A percentile compares a stretch with the other conserved stretches of the same genome.
Conservation (phyloP, 2,797 vertebrate species). For the Periophthalmus magnuspinnatus region DNA sequence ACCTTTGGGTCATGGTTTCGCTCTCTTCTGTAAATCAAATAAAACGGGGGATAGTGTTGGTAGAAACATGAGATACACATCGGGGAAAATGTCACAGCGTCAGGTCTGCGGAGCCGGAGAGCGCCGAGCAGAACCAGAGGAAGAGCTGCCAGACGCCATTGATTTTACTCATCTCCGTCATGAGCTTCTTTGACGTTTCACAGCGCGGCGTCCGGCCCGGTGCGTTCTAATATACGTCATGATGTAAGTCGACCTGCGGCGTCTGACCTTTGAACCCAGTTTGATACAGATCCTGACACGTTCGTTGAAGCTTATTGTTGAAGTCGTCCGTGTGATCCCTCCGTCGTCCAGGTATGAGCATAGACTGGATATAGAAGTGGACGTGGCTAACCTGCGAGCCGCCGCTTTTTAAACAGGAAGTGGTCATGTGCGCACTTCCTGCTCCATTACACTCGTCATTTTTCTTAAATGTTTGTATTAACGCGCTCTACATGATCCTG, state of each 20-base stretch:
- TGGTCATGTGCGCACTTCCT: no score
- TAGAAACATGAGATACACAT: slow-evolving; percentile 34
- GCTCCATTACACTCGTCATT: no score
- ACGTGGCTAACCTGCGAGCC: no score
- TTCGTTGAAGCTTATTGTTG: slow-evolving; percentile 25
- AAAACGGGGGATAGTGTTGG: slow-evolving; percentile 19
- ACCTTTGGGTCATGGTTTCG: slow-evolving; percentile 9
- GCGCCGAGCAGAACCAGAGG: slow-evolving; percentile 51
- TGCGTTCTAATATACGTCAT: slow-evolving; percentile 50
- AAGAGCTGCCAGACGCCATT: slow-evolving; percentile 61
- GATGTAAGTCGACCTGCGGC: slow-evolving; percentile 62
- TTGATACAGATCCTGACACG: slow-evolving; percentile 58
- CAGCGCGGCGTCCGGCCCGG: slow-evolving; percentile 55
- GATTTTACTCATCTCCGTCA: slow-evolving; percentile 64
- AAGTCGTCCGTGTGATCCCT: no score
- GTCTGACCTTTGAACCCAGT: slow-evolving; percentile 64
- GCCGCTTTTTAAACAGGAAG: no score
- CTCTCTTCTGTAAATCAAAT: slow-evolving; percentile 19
- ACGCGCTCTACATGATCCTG: no score
- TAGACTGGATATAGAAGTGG: no score
- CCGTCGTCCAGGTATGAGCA: no score
- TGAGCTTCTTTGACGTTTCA: slow-evolving; percentile 65
- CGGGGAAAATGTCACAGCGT: slow-evolving; percentile 59
- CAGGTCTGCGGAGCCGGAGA: slow-evolving; percentile 22
- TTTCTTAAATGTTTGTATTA: no score